Conservation (phyloP, 2,113 vertebrate genomes). For the Microcebus jonahi region DNA sequence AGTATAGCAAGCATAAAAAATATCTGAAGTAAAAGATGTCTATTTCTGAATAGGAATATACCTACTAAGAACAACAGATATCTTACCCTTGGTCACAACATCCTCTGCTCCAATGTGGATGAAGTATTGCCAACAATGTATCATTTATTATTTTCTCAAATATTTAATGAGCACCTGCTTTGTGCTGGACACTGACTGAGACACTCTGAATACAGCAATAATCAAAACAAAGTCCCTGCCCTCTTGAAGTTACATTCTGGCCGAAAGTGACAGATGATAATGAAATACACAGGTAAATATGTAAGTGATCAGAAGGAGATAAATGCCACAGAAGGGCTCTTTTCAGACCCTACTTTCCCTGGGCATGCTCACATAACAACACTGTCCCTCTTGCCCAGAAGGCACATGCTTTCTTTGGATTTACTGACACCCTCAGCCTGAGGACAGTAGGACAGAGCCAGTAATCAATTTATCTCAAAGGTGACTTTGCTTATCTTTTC, state of each 20-base stretch:
- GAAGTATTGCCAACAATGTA: background rate
- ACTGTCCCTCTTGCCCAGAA: background rate
- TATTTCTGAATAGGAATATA: background rate
- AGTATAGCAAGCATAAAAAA: background rate
- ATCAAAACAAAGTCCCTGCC: background rate
- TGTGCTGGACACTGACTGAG: background rate
- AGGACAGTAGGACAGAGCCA: background rate
- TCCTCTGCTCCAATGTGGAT: background rate
- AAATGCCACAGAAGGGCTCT: background rate
- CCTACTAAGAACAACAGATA: background rate
- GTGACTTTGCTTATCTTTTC: background rate
- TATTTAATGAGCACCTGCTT: background rate
- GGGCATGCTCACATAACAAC: background rate
- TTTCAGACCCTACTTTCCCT: background rate
- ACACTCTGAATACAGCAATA: background rate
- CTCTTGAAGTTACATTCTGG: background rate
- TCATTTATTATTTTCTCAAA: background rate
- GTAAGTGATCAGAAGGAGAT: background rate
- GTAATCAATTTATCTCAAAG: background rate
- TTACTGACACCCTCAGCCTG: background rate
- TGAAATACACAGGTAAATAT: background rate
- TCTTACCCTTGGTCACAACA: background rate
- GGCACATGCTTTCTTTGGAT: background rate
- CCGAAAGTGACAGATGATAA: background rate
- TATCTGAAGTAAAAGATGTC: background rate